Base-by-base conservation (phyloP, 2,797 vertebrate species). In the Picus viridis region DNA sequence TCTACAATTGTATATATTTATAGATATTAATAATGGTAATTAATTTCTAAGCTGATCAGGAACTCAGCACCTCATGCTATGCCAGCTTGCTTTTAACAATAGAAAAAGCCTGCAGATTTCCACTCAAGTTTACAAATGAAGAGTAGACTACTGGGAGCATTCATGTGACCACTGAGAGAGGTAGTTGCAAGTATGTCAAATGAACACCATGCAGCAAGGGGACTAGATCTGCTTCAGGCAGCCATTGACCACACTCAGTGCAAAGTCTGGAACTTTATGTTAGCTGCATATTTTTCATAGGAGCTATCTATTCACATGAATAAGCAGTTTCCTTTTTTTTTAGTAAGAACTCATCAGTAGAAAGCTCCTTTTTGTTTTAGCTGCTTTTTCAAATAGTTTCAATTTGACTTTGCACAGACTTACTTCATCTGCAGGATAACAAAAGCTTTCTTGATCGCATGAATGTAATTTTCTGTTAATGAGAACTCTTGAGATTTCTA, bases 391-490 rank as follows among this genome's bases (percentile, higher is more conserved):
- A 76, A 90, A 82, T 74, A 6, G 19, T 93, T 96, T 95, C 71
- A 86, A 29, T 96, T 84, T 62, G 59, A 73, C 57, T 94, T 90
- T 49, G 39, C 49, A 69, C 84, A 54, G 83, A 39, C 72, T 94
- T 77, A 86, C 74, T 97, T 97, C 88, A 94, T 92, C 75, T 80
- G 54, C 73, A 80, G 81, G 74, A 87, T 94, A 81, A 96, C 84
- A 95, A 94, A 96, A 85, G 92, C 85, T 79, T 93, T 82, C 76
- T 91, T 95, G 72, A 91, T 95, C 36, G 7, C 68, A 58, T 84
- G 83, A 74, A 73, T 93, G 58, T 94, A 93, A 89, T 94, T 97
- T 94, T 90, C 96, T 91, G 74, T 84, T 93, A 96, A 92, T 96
- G 92, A 96, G 85, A 96, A 77, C 93, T 95, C 92, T 81, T 89